Evolutionary conservation across 2,797 vertebrate species (phyloP), one percentile per base, ranked within the genome.

Genomic region (Cottoperca gobio): DNA sequence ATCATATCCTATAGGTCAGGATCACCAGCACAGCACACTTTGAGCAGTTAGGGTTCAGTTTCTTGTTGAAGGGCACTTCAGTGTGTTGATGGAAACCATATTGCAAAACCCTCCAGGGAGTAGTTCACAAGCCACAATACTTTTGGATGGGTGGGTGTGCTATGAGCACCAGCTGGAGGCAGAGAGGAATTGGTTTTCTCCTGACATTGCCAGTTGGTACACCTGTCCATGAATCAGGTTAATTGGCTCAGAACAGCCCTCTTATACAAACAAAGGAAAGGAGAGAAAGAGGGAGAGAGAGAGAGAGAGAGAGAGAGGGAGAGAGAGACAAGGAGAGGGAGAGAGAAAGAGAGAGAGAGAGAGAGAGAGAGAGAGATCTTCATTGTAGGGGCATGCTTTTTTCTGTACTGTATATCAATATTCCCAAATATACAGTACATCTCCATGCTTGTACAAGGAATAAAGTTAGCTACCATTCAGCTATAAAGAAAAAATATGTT

Each of bases 81-180:
- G 61, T 69, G 58, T 77, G 83, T 79, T 86, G 87, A 82, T 88
- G 69, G 76, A 88, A 89, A 78, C 74, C 86, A 84, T 86, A 86
- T 81, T 79, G 79, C 81, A 79, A 62, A 40, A 66, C 54, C 65
- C 84, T 77, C 82, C 63, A 50, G 86, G 84, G 82, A 88, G 76
- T 64, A 73, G 16, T 83, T 66, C 70, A 81, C 67, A 52, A 67
- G 84, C 70, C 73, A 79, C 87, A 70, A 72, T 75, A 65, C 77
- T 66, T 86, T 39, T 82, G 73, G 73, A 76, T 82, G 69, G 76
- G 73, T 79, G 46, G 45, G 65, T 73, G 67, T 76, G 82, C 78
- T 79, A 58, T 59, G 64, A 79, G 67, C 69, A 77, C 48, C 77
- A 83, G 78, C 84, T 79, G 84, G 71, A 84, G 64, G 58, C 53